Evolutionary conservation across 2,113 vertebrate genomes (phyloP), one percentile per base, ranked within the genome.

Genomic region (Nothobranchius kuhntae): DNA sequence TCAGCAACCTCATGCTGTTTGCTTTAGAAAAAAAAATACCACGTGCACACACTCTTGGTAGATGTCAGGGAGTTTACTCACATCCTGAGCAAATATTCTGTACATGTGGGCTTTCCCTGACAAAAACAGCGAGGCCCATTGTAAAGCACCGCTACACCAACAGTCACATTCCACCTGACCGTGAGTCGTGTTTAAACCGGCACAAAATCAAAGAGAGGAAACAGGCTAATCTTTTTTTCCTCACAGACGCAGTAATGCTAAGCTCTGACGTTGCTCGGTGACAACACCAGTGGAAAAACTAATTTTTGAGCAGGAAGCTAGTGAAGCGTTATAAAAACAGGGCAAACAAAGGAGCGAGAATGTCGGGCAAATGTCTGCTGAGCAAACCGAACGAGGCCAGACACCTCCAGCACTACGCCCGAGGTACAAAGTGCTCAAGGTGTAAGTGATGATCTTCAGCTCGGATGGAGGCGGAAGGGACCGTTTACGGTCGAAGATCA

Each of bases 221-320:
- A 87, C 69, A 56, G 60, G 80, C 83, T 88, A 78, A 88, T 87
- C 81, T 83, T 80, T 85, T 30, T 68, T 72, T 81, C 67, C 75
- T 81, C 55, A 68, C 80, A 76, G 77, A 76, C 63, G 69, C 80
- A 75, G 71, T 75, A 77, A 80, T 66, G 68, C 9, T 3, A 53
- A 17, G 12, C 85, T 80, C 59, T 7, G 50, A 71, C 65, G 82
- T 88, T 89, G 82, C 89, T 76, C 73, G 30, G 89, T 82, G 84
- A 89, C 87, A 81, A 71, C 73, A 57, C 48, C 73, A 44, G 78
- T 89, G 82, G 85, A 89, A 89, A 89, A 89, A 85, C 76, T 72
- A 35, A 77, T 86, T 90, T 89, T 85, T 87, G 68, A 68, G 73
- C 77, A 80, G 73, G 86, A 84, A 84, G 81, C 64, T 26, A 78